phyloP scores from a whole-genome alignment of 2,797 vertebrate species.

The Arrhamphus sclerolepis region DNA sequence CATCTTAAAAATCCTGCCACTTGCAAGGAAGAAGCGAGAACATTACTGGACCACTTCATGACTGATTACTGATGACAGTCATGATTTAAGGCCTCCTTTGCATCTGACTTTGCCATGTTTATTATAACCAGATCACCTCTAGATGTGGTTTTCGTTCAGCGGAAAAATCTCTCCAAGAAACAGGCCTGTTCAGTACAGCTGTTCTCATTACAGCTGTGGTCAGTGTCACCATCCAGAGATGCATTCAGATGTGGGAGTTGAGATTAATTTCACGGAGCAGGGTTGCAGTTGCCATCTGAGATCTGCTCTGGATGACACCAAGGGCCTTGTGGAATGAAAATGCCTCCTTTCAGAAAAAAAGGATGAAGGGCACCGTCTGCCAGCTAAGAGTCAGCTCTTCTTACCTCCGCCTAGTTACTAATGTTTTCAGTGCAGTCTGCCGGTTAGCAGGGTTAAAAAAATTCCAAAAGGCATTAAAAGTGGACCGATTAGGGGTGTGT shows the following conservation, averaged over 20 bases:
- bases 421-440: not conserved
- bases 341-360: constrained; percentile 12
- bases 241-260: constrained; percentile 53
- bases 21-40: constrained; percentile 6
- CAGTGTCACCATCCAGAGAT: constrained; percentile 46
- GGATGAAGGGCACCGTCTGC: constrained; percentile 33
- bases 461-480: too few species aligned
- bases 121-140: constrained; percentile 29
- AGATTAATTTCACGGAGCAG: constrained; percentile 46
- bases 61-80: constrained; percentile 25
- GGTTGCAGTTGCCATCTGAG: constrained; percentile 42
- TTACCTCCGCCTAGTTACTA: not conserved
- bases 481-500: too few species aligned
- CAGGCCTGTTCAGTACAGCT: constrained; percentile 38
- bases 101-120: constrained; percentile 36
- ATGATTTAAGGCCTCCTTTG: constrained; percentile 41
- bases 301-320: constrained; percentile 29
- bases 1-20: constrained; percentile 4
- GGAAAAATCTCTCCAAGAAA: constrained; percentile 29
- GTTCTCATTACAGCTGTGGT: constrained; percentile 61
- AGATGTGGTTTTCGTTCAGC: constrained; percentile 53
- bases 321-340: constrained; percentile 22
- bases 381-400: constrained; percentile 24
- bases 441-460: too few species aligned
- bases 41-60: not conserved